Percentiles rank a stretch among this genome's conserved stretches.
Conservation (phyloP, 2,113 vertebrate genomes). For the Hirundichthys speculiger region DNA sequence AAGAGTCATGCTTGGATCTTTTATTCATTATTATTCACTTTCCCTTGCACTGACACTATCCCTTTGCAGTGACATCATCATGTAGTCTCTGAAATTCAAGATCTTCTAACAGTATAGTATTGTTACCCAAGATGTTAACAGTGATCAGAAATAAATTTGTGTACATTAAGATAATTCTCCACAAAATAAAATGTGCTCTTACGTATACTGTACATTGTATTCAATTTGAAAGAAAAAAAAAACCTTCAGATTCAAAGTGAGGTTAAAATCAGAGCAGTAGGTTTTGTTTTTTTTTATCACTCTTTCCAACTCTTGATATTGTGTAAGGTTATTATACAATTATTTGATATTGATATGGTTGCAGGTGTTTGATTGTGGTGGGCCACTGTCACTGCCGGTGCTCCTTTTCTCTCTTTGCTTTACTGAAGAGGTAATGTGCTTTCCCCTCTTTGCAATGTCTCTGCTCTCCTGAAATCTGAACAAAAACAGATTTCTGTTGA, state of each 20-base stretch:
- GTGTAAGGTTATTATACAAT: constrained; percentile 30
- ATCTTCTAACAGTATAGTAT: constrained; percentile 39
- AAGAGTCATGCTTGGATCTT: constrained; percentile 54
- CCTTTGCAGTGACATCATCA: constrained; percentile 39
- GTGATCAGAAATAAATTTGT: constrained; percentile 36
- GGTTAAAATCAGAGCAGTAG: constrained; percentile 43
- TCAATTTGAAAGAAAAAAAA: not conserved
- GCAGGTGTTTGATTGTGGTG: constrained; percentile 12
- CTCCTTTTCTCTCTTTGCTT: constrained; percentile 86
- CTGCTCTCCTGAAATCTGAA: constrained; percentile 89
- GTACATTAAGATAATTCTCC: constrained; percentile 28
- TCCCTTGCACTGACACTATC: constrained; percentile 27
- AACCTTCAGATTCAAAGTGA: constrained; percentile 1
- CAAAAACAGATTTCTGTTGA: constrained; percentile 14
- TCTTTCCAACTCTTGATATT: constrained; percentile 27
- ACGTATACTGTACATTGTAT: constrained; percentile 43
- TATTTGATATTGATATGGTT: constrained; percentile 2
- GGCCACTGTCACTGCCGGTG: constrained; percentile 65
- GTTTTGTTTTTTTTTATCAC: constrained; percentile 20
- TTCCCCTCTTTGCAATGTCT: constrained; percentile 92
- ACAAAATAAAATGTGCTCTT: constrained; percentile 51
- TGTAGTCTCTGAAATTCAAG: constrained; percentile 52
- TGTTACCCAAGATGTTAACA: constrained; percentile 26
- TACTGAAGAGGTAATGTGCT: constrained; percentile 90
- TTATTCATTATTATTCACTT: constrained; percentile 63